Evolutionary conservation across 2,888 invertebrate genomes (phyloP).

Genomic region (Pecten maximus): DNA sequence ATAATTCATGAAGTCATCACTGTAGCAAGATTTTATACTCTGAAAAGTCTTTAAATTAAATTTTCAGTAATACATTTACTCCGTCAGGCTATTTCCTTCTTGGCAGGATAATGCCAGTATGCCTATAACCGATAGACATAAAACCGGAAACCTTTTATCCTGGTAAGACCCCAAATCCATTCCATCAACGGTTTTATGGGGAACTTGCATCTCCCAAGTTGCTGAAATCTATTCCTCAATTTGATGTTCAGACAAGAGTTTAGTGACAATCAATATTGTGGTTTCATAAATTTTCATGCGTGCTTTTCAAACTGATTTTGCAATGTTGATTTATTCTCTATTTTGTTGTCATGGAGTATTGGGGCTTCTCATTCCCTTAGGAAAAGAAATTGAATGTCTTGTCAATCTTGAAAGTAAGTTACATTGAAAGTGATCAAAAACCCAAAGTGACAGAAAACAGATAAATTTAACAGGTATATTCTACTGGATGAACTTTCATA

Average conservation of each 20-base stretch:
- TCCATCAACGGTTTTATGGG: neutral
- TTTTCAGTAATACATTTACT: neutral
- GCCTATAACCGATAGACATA: neutral
- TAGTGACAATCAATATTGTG: neutral
- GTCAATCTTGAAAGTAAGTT: no score
- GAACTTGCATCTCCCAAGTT: neutral
- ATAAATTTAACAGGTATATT: no score
- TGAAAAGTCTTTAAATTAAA: neutral
- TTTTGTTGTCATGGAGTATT: neutral
- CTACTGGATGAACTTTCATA: no score
- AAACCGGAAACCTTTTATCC: neutral
- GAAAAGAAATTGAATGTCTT: neutral
- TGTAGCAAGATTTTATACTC: neutral
- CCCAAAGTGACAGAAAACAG: no score
- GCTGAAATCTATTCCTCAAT: neutral
- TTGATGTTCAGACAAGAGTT: constrained; percentile 1
- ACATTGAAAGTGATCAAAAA: no score
- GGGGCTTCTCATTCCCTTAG: neutral
- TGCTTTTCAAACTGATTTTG: neutral
- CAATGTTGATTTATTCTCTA: neutral
- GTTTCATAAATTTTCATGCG: constrained; percentile 13
- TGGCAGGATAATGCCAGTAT: neutral
- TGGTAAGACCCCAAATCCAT: neutral
- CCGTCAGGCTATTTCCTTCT: neutral
- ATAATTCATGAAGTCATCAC: neutral